Percentiles rank a stretch among this genome's conserved stretches.
These are phyloP conservation scores for Tretioscincus oriximinensis DNA, from an alignment of 2,113 vertebrate species.

Conservation along the genomic window DNA sequence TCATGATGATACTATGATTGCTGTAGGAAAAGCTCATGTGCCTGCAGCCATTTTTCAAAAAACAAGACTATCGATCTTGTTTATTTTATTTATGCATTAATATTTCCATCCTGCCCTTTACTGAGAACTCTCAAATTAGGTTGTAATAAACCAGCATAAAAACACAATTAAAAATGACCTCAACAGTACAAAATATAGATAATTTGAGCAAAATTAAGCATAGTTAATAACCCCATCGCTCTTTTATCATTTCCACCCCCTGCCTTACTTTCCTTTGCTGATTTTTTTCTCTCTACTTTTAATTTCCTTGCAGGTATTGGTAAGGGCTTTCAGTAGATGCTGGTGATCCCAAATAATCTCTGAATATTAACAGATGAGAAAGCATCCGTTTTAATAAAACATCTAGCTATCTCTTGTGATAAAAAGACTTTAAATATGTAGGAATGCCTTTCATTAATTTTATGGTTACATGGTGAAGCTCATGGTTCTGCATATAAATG, in stretches of 20 bases:
- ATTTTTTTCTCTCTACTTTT: neutral
- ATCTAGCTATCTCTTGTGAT: conserved; percentile 11
- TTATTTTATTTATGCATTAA: too few relatives aligned
- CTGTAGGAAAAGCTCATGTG: too few relatives aligned
- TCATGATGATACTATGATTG: too few relatives aligned
- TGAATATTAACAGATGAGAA: conserved; percentile 8
- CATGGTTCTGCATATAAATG: neutral
- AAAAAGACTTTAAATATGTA: conserved; percentile 5
- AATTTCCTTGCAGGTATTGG: neutral
- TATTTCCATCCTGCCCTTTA: too few relatives aligned
- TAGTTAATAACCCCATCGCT: neutral
- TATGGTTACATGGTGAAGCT: conserved; percentile 10
- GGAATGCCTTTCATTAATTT: conserved; percentile 5
- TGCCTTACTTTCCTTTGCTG: neutral
- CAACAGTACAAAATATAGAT: too few relatives aligned
- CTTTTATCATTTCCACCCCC: neutral
- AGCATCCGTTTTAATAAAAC: neutral
- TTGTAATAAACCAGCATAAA: too few relatives aligned
- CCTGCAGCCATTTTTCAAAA: neutral
- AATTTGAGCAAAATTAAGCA: neutral
- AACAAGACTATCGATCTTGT: conserved; percentile 7
- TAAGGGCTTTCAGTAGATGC: neutral
- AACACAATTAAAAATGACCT: too few relatives aligned
- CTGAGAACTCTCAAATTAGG: too few relatives aligned
- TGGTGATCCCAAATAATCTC: conserved; percentile 20